Percentiles rank a stretch among this genome's conserved stretches.
Conservation (phyloP, 2,888 invertebrate genomes). For the Platypus cylindrus region DNA sequence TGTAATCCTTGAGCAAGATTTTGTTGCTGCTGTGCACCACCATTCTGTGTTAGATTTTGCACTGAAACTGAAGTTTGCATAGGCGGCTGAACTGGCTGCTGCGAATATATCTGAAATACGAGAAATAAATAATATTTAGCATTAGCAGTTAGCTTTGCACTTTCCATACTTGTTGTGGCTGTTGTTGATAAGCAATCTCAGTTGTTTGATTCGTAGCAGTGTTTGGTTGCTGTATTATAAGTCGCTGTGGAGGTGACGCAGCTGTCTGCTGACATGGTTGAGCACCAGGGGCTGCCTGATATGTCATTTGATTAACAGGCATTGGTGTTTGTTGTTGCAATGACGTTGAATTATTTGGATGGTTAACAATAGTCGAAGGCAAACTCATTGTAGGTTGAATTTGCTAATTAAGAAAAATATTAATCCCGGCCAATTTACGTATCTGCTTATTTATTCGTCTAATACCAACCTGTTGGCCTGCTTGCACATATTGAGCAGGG, state of each 20-base stretch:
- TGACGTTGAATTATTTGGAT: conserved; percentile 11
- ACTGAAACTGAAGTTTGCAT: conserved; percentile 24
- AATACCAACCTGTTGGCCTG: conserved; percentile 10
- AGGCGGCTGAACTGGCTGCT: conserved; percentile 10
- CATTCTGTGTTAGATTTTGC: conserved; percentile 19
- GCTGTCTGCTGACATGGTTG: conserved; percentile 11
- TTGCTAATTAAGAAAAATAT: conserved; percentile 12
- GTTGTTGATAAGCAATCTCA: conserved; percentile 10
- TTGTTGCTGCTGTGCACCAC: conserved; percentile 9
- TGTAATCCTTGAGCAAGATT: conserved; percentile 8
- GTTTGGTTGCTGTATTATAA: conserved; percentile 5
- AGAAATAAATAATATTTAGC: background rate
- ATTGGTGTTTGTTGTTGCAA: conserved; percentile 4
- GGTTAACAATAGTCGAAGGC: conserved; percentile 4
- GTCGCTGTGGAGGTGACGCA: conserved; percentile 15
- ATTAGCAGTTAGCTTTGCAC: too few species aligned
- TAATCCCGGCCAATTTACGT: too few species aligned
- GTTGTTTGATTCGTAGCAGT: conserved; percentile 11
- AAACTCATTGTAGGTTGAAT: conserved; percentile 9
- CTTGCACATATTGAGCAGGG: conserved; percentile 7
- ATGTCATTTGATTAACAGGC: conserved; percentile 6
- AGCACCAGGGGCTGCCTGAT: conserved; percentile 6
- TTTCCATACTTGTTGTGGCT: conserved; percentile 9
- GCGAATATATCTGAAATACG: conserved; percentile 9
- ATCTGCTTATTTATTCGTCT: too few species aligned